A percentile compares a stretch with the other conserved stretches of the same genome.
These are phyloP conservation scores for Erebia aethiops DNA, from an alignment of 2,888 invertebrate genomes.

Conservation along the genomic window DNA sequence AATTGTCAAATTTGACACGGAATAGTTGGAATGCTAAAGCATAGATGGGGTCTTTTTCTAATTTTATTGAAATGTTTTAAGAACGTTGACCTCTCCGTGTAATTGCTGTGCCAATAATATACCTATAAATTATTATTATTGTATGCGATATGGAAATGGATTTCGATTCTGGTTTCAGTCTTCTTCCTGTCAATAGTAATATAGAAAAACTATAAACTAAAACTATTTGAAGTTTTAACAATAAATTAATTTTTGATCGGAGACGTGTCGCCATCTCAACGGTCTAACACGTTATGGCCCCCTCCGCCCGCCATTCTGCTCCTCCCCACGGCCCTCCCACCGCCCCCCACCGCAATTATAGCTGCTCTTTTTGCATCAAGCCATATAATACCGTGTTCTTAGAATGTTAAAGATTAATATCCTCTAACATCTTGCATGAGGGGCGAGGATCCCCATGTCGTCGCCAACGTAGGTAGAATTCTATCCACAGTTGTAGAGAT, in stretches of 20 bases:
- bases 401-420: conserved; percentile 74
- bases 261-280: conserved; percentile 57
- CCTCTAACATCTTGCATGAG: conserved; percentile 47
- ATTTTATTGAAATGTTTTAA: no score
- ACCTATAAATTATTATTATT: not conserved
- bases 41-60: no score
- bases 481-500: conserved; percentile 14
- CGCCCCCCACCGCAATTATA: conserved; percentile 74
- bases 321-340: conserved; percentile 78
- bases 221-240: not conserved
- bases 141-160: not conserved
- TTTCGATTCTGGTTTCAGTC: not conserved
- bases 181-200: no score
- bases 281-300: conserved; percentile 71
- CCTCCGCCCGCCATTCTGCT: conserved; percentile 74
- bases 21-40: no score
- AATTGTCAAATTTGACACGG: no score
- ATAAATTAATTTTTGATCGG: not conserved
- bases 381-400: conserved; percentile 67
- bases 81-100: not conserved
- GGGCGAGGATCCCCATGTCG: conserved; percentile 72
- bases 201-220: no score
- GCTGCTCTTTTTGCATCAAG: conserved; percentile 51
- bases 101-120: not conserved
- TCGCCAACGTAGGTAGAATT: conserved; percentile 62